Conservation (phyloP, 1,140 invertebrate species). For the Diuraphis noxia region DNA sequence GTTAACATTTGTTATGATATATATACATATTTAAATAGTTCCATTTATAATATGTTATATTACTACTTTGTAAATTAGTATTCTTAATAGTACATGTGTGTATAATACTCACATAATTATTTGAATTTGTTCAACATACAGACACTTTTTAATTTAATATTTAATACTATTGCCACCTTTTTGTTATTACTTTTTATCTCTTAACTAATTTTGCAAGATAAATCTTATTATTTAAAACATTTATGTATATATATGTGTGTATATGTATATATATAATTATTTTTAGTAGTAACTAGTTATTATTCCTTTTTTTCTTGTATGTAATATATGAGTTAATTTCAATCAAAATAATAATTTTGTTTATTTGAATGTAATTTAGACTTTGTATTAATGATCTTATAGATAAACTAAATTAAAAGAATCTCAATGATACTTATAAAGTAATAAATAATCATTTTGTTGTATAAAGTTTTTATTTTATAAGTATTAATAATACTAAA, state of each 20-base stretch:
- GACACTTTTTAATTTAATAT: not conserved
- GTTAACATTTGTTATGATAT: not conserved
- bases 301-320: not conserved
- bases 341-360: not conserved
- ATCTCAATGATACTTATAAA: not conserved
- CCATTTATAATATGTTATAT: not conserved
- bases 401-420: not conserved
- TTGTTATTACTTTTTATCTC: not conserved
- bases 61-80: not conserved
- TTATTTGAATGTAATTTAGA: not conserved
- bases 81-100: not conserved
- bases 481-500: slow-evolving; percentile 22
- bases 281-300: not conserved
- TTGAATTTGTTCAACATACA: not conserved
- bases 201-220: not conserved
- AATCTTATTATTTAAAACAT: not conserved
- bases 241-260: not conserved
- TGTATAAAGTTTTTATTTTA: slow-evolving; percentile 49
- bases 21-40: too few species aligned
- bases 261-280: not conserved
- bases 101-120: not conserved
- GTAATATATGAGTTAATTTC: not conserved
- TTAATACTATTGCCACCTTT: not conserved
- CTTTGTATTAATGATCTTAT: not conserved
- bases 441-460: slow-evolving; percentile 44